phyloP scores from a whole-genome alignment of 2,113 vertebrate genomes.

The Mobula hypostoma region DNA sequence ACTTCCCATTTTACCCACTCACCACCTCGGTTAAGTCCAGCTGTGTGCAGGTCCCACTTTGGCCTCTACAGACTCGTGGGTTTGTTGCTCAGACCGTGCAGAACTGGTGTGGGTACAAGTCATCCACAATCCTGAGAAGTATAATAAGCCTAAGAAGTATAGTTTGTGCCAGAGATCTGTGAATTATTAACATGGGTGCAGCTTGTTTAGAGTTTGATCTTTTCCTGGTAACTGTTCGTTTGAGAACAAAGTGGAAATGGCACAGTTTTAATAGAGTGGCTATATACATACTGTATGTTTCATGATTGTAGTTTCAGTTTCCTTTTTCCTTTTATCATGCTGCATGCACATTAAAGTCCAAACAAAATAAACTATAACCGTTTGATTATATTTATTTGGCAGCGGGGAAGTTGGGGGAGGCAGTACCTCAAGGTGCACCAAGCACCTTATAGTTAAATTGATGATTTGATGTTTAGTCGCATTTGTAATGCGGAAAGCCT shows the following conservation, averaged over 20 bases:
- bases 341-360: not conserved
- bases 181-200: slow-evolving; percentile 6
- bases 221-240: not conserved
- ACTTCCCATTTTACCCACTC: too few relatives aligned
- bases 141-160: too few relatives aligned
- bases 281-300: not conserved
- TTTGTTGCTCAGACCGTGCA: too few relatives aligned
- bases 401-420: too few relatives aligned
- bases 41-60: too few relatives aligned
- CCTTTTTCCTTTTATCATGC: not conserved
- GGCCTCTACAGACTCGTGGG: too few relatives aligned
- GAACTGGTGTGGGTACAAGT: too few relatives aligned
- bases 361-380: not conserved
- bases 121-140: too few relatives aligned
- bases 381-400: not conserved
- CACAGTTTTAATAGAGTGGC: not conserved
- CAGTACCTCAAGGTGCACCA: not conserved
- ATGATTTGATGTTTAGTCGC: not conserved
- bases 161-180: not conserved
- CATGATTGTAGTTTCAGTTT: not conserved
- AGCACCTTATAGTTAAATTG: not conserved
- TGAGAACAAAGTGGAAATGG: not conserved
- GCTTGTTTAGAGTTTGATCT: not conserved
- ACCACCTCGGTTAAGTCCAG: too few relatives aligned
- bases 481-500: not conserved